Evolutionary conservation across 2,797 vertebrate species (phyloP).

Genomic region (Chanos chanos): DNA sequence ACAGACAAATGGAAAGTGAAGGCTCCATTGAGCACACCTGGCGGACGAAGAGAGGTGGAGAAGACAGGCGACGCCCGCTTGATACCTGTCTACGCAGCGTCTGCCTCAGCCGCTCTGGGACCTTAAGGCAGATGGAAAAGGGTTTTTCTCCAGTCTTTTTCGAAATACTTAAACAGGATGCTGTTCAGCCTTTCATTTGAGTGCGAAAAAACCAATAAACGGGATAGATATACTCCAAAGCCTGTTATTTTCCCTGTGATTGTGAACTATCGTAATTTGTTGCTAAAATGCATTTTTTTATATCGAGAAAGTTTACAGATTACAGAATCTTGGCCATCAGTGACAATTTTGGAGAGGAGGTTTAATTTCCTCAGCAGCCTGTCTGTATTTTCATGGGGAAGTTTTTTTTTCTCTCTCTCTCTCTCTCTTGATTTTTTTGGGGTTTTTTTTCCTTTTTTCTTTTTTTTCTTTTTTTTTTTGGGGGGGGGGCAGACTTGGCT

Average conservation of each 20-base stretch:
- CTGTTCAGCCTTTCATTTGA: too few relatives aligned
- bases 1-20: conserved; percentile 49
- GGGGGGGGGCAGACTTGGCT: conserved; percentile 33
- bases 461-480: conserved; percentile 4
- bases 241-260: not conserved
- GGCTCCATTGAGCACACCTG: conserved; percentile 47
- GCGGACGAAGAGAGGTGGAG: conserved; percentile 22
- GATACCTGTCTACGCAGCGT: conserved; percentile 35
- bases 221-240: not conserved
- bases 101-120: conserved; percentile 16
- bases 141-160: conserved; percentile 16
- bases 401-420: conserved; percentile 13
- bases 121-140: conserved; percentile 29
- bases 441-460: conserved; percentile 15
- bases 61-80: conserved; percentile 19
- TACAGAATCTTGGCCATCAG: conserved; percentile 7
- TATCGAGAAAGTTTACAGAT: conserved; percentile 12
- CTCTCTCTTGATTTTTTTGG: conserved; percentile 6
- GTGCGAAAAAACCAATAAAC: not conserved
- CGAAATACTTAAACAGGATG: too few relatives aligned
- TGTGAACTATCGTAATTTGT: too few relatives aligned
- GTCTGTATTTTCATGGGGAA: conserved; percentile 21
- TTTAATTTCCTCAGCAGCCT: conserved; percentile 40
- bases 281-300: conserved; percentile 28
- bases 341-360: conserved; percentile 17